phyloP scores from a whole-genome alignment of 2,113 vertebrate species.

The Heterotilapia buettikoferi region DNA sequence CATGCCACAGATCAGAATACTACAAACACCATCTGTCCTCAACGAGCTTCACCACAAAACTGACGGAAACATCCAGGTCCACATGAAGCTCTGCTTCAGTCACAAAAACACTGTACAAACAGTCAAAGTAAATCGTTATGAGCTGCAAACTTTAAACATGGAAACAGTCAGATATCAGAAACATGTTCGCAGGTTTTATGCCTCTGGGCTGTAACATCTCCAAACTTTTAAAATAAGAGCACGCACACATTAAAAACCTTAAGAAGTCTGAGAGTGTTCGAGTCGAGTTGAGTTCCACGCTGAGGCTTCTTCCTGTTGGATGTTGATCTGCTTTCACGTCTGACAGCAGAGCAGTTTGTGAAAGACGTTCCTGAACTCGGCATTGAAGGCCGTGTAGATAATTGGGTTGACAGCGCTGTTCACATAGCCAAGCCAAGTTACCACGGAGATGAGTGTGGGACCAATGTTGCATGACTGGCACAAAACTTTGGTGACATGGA shows the following conservation, averaged over 20 bases:
- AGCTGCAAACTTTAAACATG: neutral
- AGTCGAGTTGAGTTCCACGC: neutral
- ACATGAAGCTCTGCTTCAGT: neutral
- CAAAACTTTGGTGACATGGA: constrained; percentile 70
- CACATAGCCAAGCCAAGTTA: constrained; percentile 77
- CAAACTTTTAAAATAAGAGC: neutral
- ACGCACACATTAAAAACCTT: neutral
- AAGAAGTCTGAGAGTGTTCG: neutral
- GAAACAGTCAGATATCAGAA: neutral
- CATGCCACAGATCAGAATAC: neutral
- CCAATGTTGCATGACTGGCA: constrained; percentile 65
- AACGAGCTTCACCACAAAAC: neutral
- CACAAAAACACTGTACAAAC: neutral
- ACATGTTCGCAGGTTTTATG: constrained; percentile 55
- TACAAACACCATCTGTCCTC: neutral
- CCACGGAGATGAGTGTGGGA: constrained; percentile 67
- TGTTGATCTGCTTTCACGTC: constrained; percentile 2
- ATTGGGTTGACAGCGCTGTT: constrained; percentile 75
- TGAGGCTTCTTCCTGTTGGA: constrained; percentile 13
- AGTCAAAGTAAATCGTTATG: neutral
- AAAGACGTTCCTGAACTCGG: constrained; percentile 73
- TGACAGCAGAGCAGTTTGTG: constrained; percentile 70
- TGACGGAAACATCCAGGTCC: neutral
- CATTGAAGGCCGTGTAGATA: constrained; percentile 74
- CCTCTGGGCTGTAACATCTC: constrained; percentile 45